Evolutionary conservation across 2,797 vertebrate species (phyloP).

Genomic region (Neosilurus hyrtlii): DNA sequence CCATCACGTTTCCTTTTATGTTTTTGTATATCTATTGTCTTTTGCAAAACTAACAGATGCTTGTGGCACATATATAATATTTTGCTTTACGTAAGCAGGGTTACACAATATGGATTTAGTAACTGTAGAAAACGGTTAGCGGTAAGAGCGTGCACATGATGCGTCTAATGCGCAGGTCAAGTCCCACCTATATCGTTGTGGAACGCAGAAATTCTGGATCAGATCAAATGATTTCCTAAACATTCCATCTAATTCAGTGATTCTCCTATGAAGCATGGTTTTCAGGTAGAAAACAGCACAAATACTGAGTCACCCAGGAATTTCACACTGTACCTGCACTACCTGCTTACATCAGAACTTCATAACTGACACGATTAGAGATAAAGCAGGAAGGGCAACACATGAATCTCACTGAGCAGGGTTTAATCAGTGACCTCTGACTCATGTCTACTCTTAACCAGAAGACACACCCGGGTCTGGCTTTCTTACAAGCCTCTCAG

Average conservation of each 20-base stretch:
- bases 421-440: neutral
- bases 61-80: neutral
- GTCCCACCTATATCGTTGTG: neutral
- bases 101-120: neutral
- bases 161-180: neutral
- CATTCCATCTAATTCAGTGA: neutral
- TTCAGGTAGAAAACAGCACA: neutral
- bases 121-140: neutral
- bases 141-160: neutral
- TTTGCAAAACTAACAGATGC: neutral
- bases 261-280: neutral
- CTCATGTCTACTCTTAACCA: neutral
- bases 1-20: neutral
- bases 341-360: neutral
- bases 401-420: neutral
- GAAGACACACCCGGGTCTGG: neutral
- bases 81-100: neutral
- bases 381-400: neutral
- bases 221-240: neutral
- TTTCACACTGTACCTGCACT: neutral
- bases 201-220: neutral
- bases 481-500: neutral
- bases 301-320: slow-evolving; percentile 7
- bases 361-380: slow-evolving; percentile 18
- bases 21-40: neutral